Evolutionary conservation across 1,140 invertebrate species (phyloP).

Genomic region (Glomeris maerens): DNA sequence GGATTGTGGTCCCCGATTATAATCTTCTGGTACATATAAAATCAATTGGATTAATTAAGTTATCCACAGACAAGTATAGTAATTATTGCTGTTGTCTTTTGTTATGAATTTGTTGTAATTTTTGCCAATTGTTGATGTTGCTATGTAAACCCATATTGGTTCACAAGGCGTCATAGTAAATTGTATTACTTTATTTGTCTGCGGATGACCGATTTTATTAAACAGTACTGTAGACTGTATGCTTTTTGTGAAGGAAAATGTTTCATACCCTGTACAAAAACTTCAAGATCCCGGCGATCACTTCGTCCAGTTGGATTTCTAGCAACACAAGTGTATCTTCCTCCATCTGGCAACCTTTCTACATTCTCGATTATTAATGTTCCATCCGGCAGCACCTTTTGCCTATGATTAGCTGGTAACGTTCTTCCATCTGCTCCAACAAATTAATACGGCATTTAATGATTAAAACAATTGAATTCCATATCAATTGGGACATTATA

Average conservation of each 20-base stretch:
- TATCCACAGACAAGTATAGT: too few species aligned
- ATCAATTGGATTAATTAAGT: too few species aligned
- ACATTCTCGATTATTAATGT: constrained; percentile 28
- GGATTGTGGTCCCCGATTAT: too few species aligned
- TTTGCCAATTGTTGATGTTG: too few species aligned
- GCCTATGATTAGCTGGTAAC: constrained; percentile 33
- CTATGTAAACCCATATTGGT: too few species aligned
- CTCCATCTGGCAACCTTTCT: constrained; percentile 27
- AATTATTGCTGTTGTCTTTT: too few species aligned
- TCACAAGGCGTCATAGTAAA: too few species aligned
- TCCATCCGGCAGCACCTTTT: constrained; percentile 28
- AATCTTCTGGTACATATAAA: too few species aligned
- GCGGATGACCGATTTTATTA: too few species aligned
- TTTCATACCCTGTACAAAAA: not conserved
- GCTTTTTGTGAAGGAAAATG: constrained; percentile 2
- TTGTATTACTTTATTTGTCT: too few species aligned
- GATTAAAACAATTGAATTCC: not conserved
- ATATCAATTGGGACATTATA: constrained; percentile 17
- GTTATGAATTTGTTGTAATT: too few species aligned
- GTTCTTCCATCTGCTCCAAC: constrained; percentile 19
- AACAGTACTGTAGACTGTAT: too few species aligned
- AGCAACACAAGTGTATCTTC: constrained; percentile 30
- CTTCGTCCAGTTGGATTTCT: constrained; percentile 23
- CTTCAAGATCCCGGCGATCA: constrained; percentile 9
- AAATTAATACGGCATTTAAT: not conserved